These are phyloP conservation scores for Theristicus caerulescens DNA, from an alignment of 2,113 vertebrate genomes.

Conservation along the genomic window DNA sequence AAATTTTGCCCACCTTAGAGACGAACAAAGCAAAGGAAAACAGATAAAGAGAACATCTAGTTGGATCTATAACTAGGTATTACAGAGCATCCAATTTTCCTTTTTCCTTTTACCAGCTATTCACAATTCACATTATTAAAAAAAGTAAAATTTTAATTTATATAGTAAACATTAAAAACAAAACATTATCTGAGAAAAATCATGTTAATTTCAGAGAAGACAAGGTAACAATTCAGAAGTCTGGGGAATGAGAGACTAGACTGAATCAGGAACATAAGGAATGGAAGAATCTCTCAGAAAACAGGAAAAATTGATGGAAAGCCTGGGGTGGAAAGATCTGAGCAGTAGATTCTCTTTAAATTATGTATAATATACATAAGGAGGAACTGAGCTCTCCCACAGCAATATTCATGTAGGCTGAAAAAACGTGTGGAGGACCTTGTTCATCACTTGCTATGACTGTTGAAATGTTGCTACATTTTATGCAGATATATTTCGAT, in stretches of 20 bases:
- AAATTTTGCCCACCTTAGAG: neutral
- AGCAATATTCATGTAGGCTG: neutral
- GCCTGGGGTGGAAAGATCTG: neutral
- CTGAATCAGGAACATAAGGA: neutral
- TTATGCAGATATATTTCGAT: neutral
- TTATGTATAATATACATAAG: neutral
- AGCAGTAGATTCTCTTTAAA: neutral
- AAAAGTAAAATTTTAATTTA: neutral
- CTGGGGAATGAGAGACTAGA: neutral
- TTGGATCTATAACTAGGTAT: neutral
- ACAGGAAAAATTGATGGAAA: neutral
- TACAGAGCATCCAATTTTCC: neutral
- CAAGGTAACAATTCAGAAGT: neutral
- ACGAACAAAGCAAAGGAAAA: neutral
- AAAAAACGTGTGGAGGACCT: neutral
- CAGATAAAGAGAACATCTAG: neutral
- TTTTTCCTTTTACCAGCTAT: neutral
- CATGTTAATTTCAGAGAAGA: neutral
- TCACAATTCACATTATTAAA: neutral
- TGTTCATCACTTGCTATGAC: neutral
- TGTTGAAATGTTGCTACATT: neutral
- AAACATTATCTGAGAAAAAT: neutral
- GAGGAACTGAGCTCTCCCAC: neutral
- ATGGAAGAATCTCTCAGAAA: neutral
- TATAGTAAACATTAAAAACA: neutral